phyloP scores from a whole-genome alignment of 2,113 vertebrate species.

The Percopsis transmontana region DNA sequence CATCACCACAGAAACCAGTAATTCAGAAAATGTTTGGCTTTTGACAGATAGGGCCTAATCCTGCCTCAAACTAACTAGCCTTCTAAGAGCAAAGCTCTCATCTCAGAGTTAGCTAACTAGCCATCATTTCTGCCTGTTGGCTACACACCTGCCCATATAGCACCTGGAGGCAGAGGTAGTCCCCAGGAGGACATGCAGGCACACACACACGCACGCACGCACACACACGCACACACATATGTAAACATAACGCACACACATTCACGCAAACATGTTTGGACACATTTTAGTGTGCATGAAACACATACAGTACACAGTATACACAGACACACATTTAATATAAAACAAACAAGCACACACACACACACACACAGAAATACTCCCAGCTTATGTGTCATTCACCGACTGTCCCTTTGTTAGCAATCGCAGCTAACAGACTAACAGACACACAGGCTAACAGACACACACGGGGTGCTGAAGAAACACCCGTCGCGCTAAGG shows the following conservation, averaged over 20 bases:
- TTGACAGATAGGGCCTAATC: slow-evolving; percentile 65
- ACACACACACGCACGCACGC: neutral
- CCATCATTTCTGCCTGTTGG: slow-evolving; percentile 71
- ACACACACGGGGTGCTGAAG: slow-evolving; percentile 58
- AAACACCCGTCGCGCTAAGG: slow-evolving; percentile 49
- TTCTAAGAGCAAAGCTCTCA: slow-evolving; percentile 65
- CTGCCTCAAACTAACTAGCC: slow-evolving; percentile 64
- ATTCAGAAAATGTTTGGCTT: slow-evolving; percentile 36
- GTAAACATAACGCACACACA: slow-evolving; percentile 20
- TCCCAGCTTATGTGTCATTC: neutral
- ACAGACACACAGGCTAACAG: slow-evolving; percentile 39
- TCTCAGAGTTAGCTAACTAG: slow-evolving; percentile 70
- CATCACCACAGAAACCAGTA: slow-evolving; percentile 17
- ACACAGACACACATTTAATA: neutral
- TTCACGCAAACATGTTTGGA: no score
- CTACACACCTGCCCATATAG: slow-evolving; percentile 77
- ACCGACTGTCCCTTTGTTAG: slow-evolving; percentile 59
- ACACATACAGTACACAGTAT: neutral
- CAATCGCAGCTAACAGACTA: slow-evolving; percentile 59
- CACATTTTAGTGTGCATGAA: no score
- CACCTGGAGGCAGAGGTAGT: slow-evolving; percentile 68
- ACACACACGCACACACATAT: slow-evolving; percentile 12
- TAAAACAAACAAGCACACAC: neutral
- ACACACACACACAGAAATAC: neutral
- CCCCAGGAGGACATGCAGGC: slow-evolving; percentile 49